Conservation (phyloP, 2,113 vertebrate species). For the Pseudopodoces humilis region DNA sequence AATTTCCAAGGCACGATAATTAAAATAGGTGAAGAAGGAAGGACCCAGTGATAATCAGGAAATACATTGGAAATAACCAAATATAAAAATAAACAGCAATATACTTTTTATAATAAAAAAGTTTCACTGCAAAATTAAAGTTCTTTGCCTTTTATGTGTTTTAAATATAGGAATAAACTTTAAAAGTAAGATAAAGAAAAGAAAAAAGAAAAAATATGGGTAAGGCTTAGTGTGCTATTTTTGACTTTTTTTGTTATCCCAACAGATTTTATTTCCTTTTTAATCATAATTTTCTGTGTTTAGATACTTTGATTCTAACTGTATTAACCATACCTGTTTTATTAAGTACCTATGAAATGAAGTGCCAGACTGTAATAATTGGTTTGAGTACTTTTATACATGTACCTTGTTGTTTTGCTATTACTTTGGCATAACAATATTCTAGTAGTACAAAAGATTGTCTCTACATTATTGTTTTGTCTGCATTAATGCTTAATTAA, state of each 20-base stretch:
- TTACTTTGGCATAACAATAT: neutral
- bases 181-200: neutral
- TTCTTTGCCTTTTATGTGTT: neutral
- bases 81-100: neutral
- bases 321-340: neutral
- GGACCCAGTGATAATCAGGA: neutral
- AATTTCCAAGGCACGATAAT: neutral
- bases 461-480: neutral
- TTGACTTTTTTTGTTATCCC: neutral
- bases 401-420: neutral
- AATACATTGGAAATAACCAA: neutral
- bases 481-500: neutral
- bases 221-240: neutral
- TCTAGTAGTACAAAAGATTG: neutral
- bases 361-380: neutral
- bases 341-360: neutral
- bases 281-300: neutral
- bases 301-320: neutral
- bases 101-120: neutral
- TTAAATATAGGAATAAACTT: neutral
- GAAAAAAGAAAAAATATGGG: neutral
- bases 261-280: neutral
- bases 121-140: neutral
- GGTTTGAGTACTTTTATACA: neutral
- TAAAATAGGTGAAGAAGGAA: neutral